Percentiles rank a stretch among this genome's conserved stretches.
Conservation (phyloP, 2,888 invertebrate species). For the Gerris lacustris region DNA sequence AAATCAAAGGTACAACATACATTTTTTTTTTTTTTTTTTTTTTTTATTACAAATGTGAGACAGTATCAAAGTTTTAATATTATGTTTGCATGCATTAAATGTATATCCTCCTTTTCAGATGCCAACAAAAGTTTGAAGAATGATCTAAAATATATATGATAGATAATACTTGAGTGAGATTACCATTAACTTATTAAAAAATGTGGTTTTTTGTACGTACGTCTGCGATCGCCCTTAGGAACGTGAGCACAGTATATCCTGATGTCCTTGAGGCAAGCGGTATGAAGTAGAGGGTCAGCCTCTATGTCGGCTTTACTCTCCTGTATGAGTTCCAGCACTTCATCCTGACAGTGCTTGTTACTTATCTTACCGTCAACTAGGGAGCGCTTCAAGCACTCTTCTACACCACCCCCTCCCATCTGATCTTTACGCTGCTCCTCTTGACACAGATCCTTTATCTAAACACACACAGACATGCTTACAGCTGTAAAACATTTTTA, state of each 20-base stretch:
- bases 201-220: conserved; percentile 43
- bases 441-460: conserved; percentile 41
- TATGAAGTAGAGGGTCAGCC: conserved; percentile 80
- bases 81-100: too few relatives aligned
- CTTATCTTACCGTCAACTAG: conserved; percentile 60
- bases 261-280: conserved; percentile 76
- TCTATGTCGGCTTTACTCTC: conserved; percentile 84
- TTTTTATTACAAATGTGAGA: too few relatives aligned
- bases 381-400: conserved; percentile 80
- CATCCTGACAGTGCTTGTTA: conserved; percentile 62
- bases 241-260: conserved; percentile 66
- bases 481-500: background rate
- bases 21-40: too few relatives aligned
- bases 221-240: conserved; percentile 78
- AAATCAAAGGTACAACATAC: too few relatives aligned
- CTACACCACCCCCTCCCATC: conserved; percentile 51
- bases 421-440: conserved; percentile 42
- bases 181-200: too few relatives aligned
- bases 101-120: too few relatives aligned
- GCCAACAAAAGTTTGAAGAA: too few relatives aligned
- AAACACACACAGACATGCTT: conserved; percentile 19
- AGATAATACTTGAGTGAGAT: too few relatives aligned
- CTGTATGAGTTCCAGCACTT: conserved; percentile 79
- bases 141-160: too few relatives aligned
- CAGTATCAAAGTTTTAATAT: too few relatives aligned